Percentiles rank a stretch among this genome's conserved stretches.
phyloP scores from a whole-genome alignment of 2,797 vertebrate genomes.

The Chromis chromis region DNA sequence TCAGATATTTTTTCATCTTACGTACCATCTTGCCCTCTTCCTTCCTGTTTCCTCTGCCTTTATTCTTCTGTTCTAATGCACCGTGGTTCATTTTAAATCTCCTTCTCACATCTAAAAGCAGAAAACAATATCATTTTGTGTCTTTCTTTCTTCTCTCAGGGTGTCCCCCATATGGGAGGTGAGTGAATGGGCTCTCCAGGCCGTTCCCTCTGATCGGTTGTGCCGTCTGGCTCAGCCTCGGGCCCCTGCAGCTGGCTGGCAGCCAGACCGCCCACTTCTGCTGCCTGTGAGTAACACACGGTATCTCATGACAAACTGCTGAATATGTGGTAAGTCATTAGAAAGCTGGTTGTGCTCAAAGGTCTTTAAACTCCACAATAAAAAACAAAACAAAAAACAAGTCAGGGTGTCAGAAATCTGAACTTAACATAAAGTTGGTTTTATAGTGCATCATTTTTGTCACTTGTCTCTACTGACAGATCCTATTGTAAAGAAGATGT shows the following conservation, averaged over 20 bases:
- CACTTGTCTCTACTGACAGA: too few species aligned
- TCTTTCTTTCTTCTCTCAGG: constrained; percentile 45
- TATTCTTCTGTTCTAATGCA: background rate
- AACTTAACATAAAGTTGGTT: too few species aligned
- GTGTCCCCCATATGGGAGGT: constrained; percentile 74
- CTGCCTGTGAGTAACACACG: constrained; percentile 68
- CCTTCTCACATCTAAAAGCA: background rate
- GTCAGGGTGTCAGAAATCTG: background rate
- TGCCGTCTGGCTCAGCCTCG: constrained; percentile 74
- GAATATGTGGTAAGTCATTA: background rate
- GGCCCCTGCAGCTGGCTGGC: constrained; percentile 66
- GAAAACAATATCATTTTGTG: background rate
- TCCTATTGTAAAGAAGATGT: background rate
- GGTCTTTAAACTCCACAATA: background rate
- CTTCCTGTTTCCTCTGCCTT: background rate
- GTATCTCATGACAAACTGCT: background rate
- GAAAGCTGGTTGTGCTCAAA: background rate
- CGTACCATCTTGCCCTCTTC: background rate
- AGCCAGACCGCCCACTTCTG: constrained; percentile 54
- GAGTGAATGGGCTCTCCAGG: constrained; percentile 73
- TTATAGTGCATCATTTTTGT: too few species aligned
- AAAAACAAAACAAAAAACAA: too few species aligned
- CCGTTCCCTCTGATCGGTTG: constrained; percentile 72
- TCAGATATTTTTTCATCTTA: background rate
- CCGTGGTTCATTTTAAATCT: background rate